phyloP scores from a whole-genome alignment of 1,140 invertebrate genomes.

The Hylyphantes graminicola region DNA sequence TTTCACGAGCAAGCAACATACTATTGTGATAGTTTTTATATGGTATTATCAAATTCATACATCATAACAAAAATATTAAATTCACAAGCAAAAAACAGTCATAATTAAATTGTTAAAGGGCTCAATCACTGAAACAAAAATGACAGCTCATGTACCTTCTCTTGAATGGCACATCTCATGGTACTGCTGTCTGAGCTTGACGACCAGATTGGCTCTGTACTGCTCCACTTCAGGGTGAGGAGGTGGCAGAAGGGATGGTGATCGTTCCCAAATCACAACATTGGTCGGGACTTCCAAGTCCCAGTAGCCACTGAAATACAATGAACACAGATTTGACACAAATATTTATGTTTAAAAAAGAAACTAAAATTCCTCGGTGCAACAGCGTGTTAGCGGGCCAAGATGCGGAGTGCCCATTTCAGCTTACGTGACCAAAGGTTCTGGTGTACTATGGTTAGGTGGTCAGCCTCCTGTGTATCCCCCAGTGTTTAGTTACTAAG shows the following conservation, averaged over 20 bases:
- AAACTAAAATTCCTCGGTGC: too few species aligned
- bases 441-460: too few species aligned
- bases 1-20: too few species aligned
- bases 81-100: neutral
- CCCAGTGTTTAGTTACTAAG: too few species aligned
- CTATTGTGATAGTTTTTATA: too few species aligned
- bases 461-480: too few species aligned
- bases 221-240: slow-evolving; percentile 93
- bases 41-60: too few species aligned
- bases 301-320: slow-evolving; percentile 82
- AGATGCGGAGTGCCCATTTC: too few species aligned
- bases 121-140: neutral
- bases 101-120: too few species aligned
- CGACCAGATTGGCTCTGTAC: slow-evolving; percentile 79
- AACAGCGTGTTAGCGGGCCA: too few species aligned
- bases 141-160: slow-evolving; percentile 74
- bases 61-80: neutral
- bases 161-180: slow-evolving; percentile 93
- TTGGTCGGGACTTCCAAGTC: slow-evolving; percentile 94
- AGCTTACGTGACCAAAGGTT: too few species aligned
- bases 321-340: neutral
- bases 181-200: slow-evolving; percentile 89
- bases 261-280: slow-evolving; percentile 90
- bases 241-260: slow-evolving; percentile 82
- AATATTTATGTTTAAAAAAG: too few species aligned